phyloP scores from a whole-genome alignment of 2,113 vertebrate species.

The Pangasianodon gigas region DNA sequence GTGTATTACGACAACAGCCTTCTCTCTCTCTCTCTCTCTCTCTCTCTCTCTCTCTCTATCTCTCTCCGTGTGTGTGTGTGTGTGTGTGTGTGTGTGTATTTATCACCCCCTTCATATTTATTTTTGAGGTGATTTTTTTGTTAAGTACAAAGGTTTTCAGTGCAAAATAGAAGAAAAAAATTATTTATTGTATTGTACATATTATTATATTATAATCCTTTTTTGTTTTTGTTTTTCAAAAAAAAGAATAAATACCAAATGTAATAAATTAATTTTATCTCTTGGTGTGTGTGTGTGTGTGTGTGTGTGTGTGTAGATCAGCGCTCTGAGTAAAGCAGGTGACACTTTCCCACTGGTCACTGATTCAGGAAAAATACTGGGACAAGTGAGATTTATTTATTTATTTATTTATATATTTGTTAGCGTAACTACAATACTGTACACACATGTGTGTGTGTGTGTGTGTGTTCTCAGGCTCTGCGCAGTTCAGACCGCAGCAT shows the following conservation, averaged over 20 bases:
- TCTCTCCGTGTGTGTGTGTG: not conserved
- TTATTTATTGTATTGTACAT: not conserved
- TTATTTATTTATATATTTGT: not conserved
- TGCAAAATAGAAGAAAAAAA: not conserved
- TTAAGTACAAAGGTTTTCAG: not conserved
- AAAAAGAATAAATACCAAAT: not conserved
- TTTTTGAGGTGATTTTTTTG: not conserved
- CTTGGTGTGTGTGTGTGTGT: not conserved
- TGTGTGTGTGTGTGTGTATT: slow-evolving; percentile 25
- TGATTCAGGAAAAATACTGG: slow-evolving; percentile 79
- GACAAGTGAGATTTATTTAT: slow-evolving; percentile 73
- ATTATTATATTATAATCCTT: not conserved
- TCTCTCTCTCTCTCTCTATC: too few species aligned
- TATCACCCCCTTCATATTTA: not conserved
- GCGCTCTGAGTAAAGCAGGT: slow-evolving; percentile 76
- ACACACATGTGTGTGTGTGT: slow-evolving; percentile 13
- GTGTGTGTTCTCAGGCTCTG: slow-evolving; percentile 73
- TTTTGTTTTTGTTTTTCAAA: not conserved
- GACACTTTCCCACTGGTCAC: slow-evolving; percentile 80
- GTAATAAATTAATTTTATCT: not conserved
- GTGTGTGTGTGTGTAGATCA: slow-evolving; percentile 70
- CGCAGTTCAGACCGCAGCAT: slow-evolving; percentile 78
- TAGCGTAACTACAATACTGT: not conserved
- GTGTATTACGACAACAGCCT: not conserved
- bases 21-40: not conserved